Evolutionary conservation across 2,888 invertebrate species (phyloP), one percentile per base, ranked within the genome.

Genomic region (Aphelenchoides bicaudatus): DNA sequence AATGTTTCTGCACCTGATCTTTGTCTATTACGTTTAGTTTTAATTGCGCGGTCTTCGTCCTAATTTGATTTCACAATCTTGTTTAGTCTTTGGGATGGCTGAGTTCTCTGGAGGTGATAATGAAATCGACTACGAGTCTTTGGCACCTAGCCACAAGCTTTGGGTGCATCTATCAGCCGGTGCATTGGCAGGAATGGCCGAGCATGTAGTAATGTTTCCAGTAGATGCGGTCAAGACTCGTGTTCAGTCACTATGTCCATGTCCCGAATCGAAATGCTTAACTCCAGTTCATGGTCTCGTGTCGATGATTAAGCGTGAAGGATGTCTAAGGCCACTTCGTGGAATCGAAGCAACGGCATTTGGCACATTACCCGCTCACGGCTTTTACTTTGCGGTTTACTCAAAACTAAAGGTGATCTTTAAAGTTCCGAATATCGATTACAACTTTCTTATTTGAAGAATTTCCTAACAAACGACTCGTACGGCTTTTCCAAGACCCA

Each of bases 171-270:
- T 71, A 39, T 87, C 88, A 78, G 94, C 81, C 92, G 98, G 75
- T 28, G 75, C 71, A 2, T 55, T 74, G 10, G 76, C 76, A 2
- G 76, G 76, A 78, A 86, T 96, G 78, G 88, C 93, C 87, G 98
- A 99, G 84, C 98, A 98, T 85, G 90, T 91, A 84, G 86, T 96
- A 79, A 94, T 99, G 94, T 99, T 94, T 84, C 98, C 98, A 70
- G 85, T 98, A 80, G 98, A 99, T 84, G 39, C 37, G 38, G 51
- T 65, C 8, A 67, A 67, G 19, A 98, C 96, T 59, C 86, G 96
- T 80, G 92, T 98, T 91, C 96, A 98, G 84, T 89, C 90, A 72
- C 83, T 98, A 71, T 87, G 88, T 72, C 87, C 88, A 28, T 82
- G 82, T 69, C 87, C 89, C 61, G 86, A 87, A 65, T 62, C 71